phyloP scores from a whole-genome alignment of 2,113 vertebrate species.

The Ctenomys sociabilis region DNA sequence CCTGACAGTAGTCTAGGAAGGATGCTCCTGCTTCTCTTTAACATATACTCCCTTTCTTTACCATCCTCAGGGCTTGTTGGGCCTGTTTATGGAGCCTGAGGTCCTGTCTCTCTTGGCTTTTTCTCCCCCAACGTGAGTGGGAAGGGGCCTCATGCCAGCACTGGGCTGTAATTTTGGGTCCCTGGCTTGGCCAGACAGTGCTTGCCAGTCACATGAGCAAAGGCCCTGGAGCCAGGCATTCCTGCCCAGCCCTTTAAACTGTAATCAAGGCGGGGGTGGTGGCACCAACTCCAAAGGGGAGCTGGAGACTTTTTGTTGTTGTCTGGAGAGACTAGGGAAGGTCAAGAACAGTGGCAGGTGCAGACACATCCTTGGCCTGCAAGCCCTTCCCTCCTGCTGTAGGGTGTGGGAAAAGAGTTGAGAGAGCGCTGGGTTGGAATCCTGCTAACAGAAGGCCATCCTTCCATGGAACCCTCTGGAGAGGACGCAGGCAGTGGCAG shows the following conservation, averaged over 20 bases:
- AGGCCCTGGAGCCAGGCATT: conserved; percentile 68
- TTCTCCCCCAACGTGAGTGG: not conserved
- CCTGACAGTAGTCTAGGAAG: not conserved
- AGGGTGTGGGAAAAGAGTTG: not conserved
- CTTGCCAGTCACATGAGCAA: conserved; percentile 68
- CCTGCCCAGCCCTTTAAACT: conserved; percentile 59
- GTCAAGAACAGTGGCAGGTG: conserved; percentile 12
- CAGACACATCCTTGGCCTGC: conserved; percentile 41
- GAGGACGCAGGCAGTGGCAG: not conserved
- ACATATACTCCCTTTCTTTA: not conserved
- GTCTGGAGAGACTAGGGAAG: conserved; percentile 42
- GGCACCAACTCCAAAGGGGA: conserved; percentile 54
- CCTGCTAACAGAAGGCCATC: not conserved
- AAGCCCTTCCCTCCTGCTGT: not conserved
- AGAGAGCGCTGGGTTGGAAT: not conserved
- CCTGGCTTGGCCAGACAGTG: conserved; percentile 64
- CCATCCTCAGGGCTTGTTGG: not conserved
- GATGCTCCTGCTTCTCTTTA: not conserved
- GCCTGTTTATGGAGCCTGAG: not conserved
- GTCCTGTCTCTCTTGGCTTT: conserved; percentile 10
- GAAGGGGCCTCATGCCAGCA: conserved; percentile 50
- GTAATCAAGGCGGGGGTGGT: conserved; percentile 58
- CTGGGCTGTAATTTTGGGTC: conserved; percentile 72
- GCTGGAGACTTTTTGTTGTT: conserved; percentile 41
- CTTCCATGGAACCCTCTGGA: conserved; percentile 20